Evolutionary conservation across 2,888 invertebrate genomes (phyloP), one percentile per base, ranked within the genome.

Genomic region (Napeogenes sylphis): DNA sequence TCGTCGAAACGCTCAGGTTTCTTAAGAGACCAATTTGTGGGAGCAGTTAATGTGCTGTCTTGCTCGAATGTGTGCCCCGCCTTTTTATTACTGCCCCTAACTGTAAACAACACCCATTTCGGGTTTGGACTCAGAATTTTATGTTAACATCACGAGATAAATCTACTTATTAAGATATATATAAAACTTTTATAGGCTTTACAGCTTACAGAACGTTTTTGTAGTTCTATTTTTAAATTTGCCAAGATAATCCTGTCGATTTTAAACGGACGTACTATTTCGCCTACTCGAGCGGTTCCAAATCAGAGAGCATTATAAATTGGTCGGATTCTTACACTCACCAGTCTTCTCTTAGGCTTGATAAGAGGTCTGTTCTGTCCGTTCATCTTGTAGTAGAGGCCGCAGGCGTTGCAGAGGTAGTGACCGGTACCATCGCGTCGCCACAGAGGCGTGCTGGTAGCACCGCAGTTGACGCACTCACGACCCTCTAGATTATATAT

Each of bases 371-470:
- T 92, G 91, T 98, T 99, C 89, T 98, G 97, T 79, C 99, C 99
- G 91, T 99, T 99, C 98, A 99, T 99, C 93, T 99, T 99, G 93
- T 99, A 98, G 92, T 99, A 99, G 76, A 99, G 94, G 76, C 99
- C 99, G 91, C 99, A 99, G 74, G 99, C 99, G 92, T 99, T 99
- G 94, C 99, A 99, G 79, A 96, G 94, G 92, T 99, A 99, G 88
- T 97, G 98, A 56, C 99, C 99, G 73, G 98, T 98, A 72, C 99
- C 98, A 90, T 99, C 99, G 77, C 99, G 93, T 82, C 98, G 93
- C 98, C 98, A 98, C 68, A 99, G 93, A 21, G 99, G 99, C 74
- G 99, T 99, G 80, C 98, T 97, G 72, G 98, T 98, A 66, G 99
- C 98, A 66, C 99, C 99, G 91, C 99, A 99, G 93, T 99, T 99